Evolutionary conservation across 2,113 vertebrate species (phyloP).

Genomic region (Psophia crepitans): DNA sequence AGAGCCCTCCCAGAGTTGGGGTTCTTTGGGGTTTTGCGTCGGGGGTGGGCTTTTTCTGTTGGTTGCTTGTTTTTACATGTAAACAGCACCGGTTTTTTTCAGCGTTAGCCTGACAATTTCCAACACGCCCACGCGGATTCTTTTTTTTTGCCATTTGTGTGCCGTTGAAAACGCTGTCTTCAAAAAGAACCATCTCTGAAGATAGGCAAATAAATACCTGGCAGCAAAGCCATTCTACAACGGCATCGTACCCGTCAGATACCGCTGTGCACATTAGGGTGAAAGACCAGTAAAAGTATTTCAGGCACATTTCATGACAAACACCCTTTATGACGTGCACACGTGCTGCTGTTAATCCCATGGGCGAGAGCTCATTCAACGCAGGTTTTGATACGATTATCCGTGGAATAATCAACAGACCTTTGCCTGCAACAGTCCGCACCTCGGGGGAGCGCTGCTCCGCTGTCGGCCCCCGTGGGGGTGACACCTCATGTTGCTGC

Average conservation of each 20-base stretch:
- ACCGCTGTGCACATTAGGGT: background rate
- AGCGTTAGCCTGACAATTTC: background rate
- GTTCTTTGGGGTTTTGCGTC: no score
- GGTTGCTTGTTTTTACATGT: no score
- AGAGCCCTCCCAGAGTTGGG: no score
- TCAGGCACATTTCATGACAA: background rate
- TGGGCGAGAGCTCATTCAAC: background rate
- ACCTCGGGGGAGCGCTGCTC: no score
- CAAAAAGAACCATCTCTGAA: accelerated
- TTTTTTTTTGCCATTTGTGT: background rate
- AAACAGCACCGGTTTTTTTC: background rate
- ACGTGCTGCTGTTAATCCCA: background rate
- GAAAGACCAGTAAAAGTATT: background rate
- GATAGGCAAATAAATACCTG: background rate
- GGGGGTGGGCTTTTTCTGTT: no score
- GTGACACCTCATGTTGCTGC: no score
- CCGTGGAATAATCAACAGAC: background rate
- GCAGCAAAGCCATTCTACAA: background rate
- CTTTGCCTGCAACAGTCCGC: background rate
- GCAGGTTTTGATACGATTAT: background rate
- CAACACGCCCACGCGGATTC: accelerated
- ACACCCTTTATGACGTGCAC: background rate
- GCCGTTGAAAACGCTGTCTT: background rate
- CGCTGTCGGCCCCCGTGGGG: no score
- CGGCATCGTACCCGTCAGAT: background rate